phyloP scores from a whole-genome alignment of 2,113 vertebrate species.

The Dipodomys stephensi region DNA sequence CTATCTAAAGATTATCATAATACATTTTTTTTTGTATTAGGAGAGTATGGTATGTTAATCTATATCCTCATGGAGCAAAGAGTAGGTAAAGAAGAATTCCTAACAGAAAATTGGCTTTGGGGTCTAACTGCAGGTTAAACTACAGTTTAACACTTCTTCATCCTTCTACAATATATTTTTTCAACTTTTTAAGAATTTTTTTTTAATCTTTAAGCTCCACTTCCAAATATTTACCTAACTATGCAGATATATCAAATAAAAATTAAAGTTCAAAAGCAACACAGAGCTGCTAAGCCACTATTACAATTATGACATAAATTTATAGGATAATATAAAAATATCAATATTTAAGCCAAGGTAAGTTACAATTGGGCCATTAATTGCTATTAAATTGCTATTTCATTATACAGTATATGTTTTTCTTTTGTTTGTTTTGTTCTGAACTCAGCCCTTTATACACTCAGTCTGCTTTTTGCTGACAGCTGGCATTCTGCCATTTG shows the following conservation, averaged over 20 bases:
- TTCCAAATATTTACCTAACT: slow-evolving; percentile 26
- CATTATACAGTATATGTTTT: slow-evolving; percentile 36
- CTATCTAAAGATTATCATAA: no score
- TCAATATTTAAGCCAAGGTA: slow-evolving; percentile 26
- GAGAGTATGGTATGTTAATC: not conserved
- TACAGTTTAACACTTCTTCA: not conserved
- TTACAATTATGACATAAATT: slow-evolving; percentile 36
- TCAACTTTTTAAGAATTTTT: not conserved
- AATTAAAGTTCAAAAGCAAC: slow-evolving; percentile 53
- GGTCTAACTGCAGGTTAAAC: not conserved
- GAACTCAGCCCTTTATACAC: no score
- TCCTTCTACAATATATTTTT: not conserved
- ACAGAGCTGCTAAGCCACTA: not conserved
- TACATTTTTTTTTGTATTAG: not conserved
- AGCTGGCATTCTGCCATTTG: no score
- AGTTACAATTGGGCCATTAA: slow-evolving; percentile 34
- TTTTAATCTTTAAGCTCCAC: not conserved
- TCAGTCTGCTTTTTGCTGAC: no score
- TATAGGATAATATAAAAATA: slow-evolving; percentile 48
- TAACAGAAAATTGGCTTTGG: not conserved
- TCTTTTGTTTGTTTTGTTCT: not conserved
- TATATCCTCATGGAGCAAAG: not conserved
- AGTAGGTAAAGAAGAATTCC: not conserved
- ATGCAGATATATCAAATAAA: slow-evolving; percentile 5
- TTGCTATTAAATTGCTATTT: slow-evolving; percentile 46